phyloP scores from a whole-genome alignment of 2,797 vertebrate genomes.

The Erithacus rubecula region DNA sequence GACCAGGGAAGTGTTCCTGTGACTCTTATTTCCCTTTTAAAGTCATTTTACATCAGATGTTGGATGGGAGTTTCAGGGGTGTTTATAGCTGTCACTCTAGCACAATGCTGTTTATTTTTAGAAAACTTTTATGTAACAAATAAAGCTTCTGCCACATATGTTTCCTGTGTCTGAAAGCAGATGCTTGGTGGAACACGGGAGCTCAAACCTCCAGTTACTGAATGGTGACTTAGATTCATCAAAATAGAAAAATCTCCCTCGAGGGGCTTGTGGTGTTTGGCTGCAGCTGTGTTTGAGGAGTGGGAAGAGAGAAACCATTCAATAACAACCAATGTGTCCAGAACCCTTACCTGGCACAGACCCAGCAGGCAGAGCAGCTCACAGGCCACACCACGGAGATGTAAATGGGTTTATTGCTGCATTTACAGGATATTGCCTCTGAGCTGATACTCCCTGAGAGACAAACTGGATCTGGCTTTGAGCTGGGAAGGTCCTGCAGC shows the following conservation, averaged over 20 bases:
- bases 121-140: not conserved
- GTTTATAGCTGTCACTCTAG: not conserved
- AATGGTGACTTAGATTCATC: accelerated
- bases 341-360: not conserved
- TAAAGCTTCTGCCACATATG: not conserved
- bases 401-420: not conserved
- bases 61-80: not conserved
- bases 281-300: not conserved
- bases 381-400: accelerated
- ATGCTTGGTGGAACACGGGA: not conserved
- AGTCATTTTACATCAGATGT: not conserved
- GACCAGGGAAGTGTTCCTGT: not conserved
- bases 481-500: not conserved
- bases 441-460: not conserved
- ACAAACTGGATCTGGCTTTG: not conserved
- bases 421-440: not conserved
- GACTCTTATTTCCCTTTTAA: not conserved
- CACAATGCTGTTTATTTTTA: not conserved
- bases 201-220: not conserved
- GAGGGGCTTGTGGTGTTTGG: accelerated
- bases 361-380: not conserved
- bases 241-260: not conserved
- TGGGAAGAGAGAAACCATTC: not conserved
- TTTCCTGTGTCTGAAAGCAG: not conserved
- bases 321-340: accelerated